Evolutionary conservation across 2,113 vertebrate species (phyloP), one percentile per base, ranked within the genome.

Genomic region (Paralichthys olivaceus): DNA sequence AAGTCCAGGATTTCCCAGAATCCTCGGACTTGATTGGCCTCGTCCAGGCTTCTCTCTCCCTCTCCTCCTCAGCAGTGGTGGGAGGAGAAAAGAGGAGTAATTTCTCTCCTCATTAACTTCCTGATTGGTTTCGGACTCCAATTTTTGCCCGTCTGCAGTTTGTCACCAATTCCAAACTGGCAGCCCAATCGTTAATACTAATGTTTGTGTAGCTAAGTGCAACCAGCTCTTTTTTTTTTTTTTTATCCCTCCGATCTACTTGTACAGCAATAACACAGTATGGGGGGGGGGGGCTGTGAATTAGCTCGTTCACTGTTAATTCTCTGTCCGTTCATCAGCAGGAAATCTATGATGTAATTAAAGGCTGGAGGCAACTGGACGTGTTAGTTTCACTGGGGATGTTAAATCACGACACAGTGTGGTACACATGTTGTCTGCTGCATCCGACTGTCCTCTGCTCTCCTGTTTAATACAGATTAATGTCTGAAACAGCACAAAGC

Each of bases 101-200:
- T 98, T 99, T 98, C 94, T 97, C 96, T 97, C 96, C 96, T 97
- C 97, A 98, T 99, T 99, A 99, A 99, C 96, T 98, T 98, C 94
- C 95, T 97, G 97, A 99, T 99, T 98, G 97, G 96, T 98, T 99
- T 97, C 95, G 93, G 95, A 93, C 95, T 96, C 94, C 93, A 95
- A 92, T 96, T 96, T 96, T 90, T 91, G 84, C 94, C 70, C 87
- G 91, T 94, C 93, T 91, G 97, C 96, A 96, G 94, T 98, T 97
- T 97, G 97, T 98, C 97, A 98, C 96, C 96, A 94, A 94, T 96
- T 97, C 94, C 95, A 96, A 97, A 96, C 94, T 93, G 96, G 95
- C 90, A 72, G 80, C 66, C 62, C 95, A 95, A 95, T 97, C 96
- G 93, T 97, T 98, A 98, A 98, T 95, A 97, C 96, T 96, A 95